Base-by-base conservation (phyloP, 2,113 vertebrate genomes). In the Opisthocomus hoazin region DNA sequence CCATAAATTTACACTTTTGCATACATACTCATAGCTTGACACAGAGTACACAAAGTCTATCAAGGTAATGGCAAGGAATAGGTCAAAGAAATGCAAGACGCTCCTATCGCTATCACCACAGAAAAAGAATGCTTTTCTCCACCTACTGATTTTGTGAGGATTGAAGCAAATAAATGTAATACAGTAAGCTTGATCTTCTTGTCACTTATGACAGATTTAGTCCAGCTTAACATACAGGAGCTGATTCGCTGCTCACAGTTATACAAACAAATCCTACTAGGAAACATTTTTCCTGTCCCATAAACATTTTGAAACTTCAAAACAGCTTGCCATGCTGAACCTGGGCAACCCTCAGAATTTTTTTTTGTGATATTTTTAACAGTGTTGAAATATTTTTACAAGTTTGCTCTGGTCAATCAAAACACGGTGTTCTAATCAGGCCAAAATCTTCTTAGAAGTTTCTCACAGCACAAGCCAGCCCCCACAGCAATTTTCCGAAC, bases 1-100 rank as follows among this genome's bases (percentile, higher is more conserved):
- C 86, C 94, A 97, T 98, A 98, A 98, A 98, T 97, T 97, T 96
- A 95, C 96, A 97, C 94, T 88, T 97, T 54, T 93, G 89, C 51
- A 0, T 84, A 84, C 53, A 73, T 91, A 89, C 75, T 58, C 41
- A 3, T 64, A 76, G 74, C 64, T 71, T 91, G 87, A 96, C 60
- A 87, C 26, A 51, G 34, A 66, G 60, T 80, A 75, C 53, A 41
- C 71, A 65, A 95, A 93, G 79, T 22, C 76, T 57, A 71, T 87
- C 91, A 71, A 84, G 66, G 79, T 77, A 96, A 91, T 4, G 27
- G 66, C 63, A 83, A 81, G 41, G 39, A 84, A 79, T 0, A 76
- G 61, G 73, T 63, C 32, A 82, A 57, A 91, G 76, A 76, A 83
- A 56, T 34, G 39, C 69, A 87, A 30, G 32, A 56, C 1, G 3